Evolutionary conservation across 2,888 invertebrate genomes (phyloP), one percentile per base, ranked within the genome.

Genomic region (Drosophila mulleri): DNA sequence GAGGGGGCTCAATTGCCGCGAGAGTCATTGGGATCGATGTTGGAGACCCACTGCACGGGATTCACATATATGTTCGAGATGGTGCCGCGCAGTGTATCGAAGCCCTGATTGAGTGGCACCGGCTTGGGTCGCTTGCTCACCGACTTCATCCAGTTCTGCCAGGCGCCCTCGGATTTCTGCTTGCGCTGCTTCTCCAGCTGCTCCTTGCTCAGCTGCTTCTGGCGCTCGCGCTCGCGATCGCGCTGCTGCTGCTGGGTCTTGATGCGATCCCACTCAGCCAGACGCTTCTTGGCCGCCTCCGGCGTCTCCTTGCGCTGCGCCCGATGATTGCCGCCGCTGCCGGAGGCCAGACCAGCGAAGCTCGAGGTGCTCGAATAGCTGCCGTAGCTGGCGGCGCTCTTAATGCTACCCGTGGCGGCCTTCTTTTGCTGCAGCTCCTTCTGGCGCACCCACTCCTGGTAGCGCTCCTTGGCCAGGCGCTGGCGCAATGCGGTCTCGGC

Each of bases 101-200:
- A 83, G 12, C 93, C 93, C 53, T 89, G 90, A 58, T 92, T 93
- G 9, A 93, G 82, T 3, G 93, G 93, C 37, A 93, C 93, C 11
- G 93, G 93, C 54, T 92, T 93, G 11, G 91, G 91, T 47, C 92
- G 92, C 18, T 88, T 85, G 3, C 82, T 78, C 16, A 90, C 93
- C 7, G 85, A 79, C 29, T 91, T 88, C 63, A 92, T 67, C 93
- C 93, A 93, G 39, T 87, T 86, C 26, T 89, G 68, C 91, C 92
- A 93, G 47, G 92, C 91, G 11, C 78, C 75, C 5, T 73, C 70
- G 1, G 92, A 88, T 60, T 81, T 76, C 45, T 82, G 66, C 9
- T 83, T 84, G 3, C 91, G 87, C 23, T 75, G 74, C 26, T 84
- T 78, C 23, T 90, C 82, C 26, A 84, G 71, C 18, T 83, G 72